Percentiles rank a stretch among this genome's conserved stretches.
Evolutionary conservation across 35 echinoderm and acorn worm species (phyloP).

Genomic region (Diadema setosum): DNA sequence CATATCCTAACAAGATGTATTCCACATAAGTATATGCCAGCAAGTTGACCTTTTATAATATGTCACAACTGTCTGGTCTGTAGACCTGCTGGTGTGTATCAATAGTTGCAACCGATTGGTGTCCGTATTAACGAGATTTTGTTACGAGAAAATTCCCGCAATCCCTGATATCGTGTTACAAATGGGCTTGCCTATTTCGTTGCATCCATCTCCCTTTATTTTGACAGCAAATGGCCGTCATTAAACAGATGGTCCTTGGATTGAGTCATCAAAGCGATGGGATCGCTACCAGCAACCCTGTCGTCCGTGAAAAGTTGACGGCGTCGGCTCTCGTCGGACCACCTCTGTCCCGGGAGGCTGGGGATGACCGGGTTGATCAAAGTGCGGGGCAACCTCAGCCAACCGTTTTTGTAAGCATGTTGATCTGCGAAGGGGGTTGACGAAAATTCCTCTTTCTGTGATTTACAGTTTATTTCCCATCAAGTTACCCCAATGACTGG

Average conservation of each 20-base stretch:
- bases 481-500: not conserved
- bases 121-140: not conserved
- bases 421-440: not conserved
- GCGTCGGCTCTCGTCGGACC: not conserved
- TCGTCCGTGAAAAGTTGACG: slow-evolving; percentile 38
- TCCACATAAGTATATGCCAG: not conserved
- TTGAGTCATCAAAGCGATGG: slow-evolving; percentile 12
- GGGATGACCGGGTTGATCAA: not conserved
- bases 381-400: slow-evolving; percentile 18
- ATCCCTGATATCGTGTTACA: not conserved
- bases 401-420: slow-evolving; percentile 82
- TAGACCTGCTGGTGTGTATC: too few species aligned
- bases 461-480: too few species aligned
- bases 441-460: too few species aligned
- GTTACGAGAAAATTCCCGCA: not conserved
- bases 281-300: not conserved
- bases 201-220: not conserved
- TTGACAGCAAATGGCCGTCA: slow-evolving; percentile 85
- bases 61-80: too few species aligned
- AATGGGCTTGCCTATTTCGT: not conserved
- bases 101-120: too few species aligned
- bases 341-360: not conserved
- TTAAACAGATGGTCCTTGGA: slow-evolving; percentile 88
- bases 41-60: not conserved
- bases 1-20: too few species aligned